Evolutionary conservation across 2,113 vertebrate genomes (phyloP).

Genomic region (Lampris megalopsis): DNA sequence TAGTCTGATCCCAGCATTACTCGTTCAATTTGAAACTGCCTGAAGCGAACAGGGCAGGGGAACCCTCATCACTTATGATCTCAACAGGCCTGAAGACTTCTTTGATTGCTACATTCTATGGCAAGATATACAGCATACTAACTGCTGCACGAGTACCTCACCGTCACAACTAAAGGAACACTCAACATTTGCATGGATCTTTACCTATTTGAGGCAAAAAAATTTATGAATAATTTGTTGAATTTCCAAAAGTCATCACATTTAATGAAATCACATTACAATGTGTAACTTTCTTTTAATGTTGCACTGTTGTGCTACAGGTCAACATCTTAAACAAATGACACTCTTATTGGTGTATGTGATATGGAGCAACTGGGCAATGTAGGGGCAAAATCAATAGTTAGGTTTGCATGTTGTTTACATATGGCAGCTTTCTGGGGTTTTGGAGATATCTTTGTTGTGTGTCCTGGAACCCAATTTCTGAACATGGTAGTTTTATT

Average conservation of each 20-base stretch:
- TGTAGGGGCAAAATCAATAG: slow-evolving; percentile 57
- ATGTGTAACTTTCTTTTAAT: background rate
- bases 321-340: slow-evolving; percentile 6
- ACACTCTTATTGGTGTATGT: background rate
- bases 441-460: background rate
- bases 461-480: background rate
- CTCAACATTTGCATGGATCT: too few relatives aligned
- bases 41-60: background rate
- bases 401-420: slow-evolving; percentile 19
- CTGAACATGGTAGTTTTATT: slow-evolving; percentile 3
- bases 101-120: background rate
- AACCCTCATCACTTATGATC: background rate
- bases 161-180: background rate
- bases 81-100: background rate
- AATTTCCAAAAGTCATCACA: too few relatives aligned
- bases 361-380: slow-evolving; percentile 5
- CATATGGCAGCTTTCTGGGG: slow-evolving; percentile 6
- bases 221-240: background rate
- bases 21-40: background rate
- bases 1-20: too few relatives aligned
- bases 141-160: background rate
- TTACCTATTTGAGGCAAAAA: background rate
- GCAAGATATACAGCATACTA: background rate
- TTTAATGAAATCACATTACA: background rate
- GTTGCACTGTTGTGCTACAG: slow-evolving; percentile 8